Base-by-base conservation (phyloP, 2,888 invertebrate species). In the Oeneis ivallda region DNA sequence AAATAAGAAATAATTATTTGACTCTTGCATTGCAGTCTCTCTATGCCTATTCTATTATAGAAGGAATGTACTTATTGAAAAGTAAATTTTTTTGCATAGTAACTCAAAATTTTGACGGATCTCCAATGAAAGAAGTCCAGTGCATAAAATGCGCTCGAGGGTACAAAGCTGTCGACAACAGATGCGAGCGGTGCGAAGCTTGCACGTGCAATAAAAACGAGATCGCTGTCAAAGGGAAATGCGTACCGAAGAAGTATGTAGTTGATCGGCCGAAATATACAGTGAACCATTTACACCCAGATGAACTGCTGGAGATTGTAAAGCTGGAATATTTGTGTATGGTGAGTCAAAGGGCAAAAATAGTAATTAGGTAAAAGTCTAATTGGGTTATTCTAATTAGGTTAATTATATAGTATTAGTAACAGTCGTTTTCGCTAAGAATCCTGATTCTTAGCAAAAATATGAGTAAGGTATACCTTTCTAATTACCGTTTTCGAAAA, bases 61-160 rank as follows among this genome's bases (percentile, higher is more conserved):
- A 41, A 11, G 4, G 10, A 41, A 13, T 41, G 41, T 47, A 17
- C 26, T 11, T 15, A 7, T 13, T n/a, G n/a, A n/a, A 58, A 17
- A 8, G 8, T 10, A 37, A 11, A 32, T 52, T 41, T 32, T 4
- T 43, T 50, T 43, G 72, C 71, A 9, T 70, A 92, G 92, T 89
- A 1, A 89, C 91, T 0, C 87, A 87, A 78, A 88, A 88, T 72
- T 72, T 84, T 11, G 89, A 92, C 68, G 91, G 91, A 1, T 84
- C 89, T 0, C 80, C 87, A 6, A 77, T 84, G 71, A 89, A 84
- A 70, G 91, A 89, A 64, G 86, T 89, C 0, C 79, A 83, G n/a
- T 92, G 91, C 70, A 79, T 89, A 2, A 89, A 85, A 72, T 92
- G 92, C 69, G 80, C 85, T 0, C 82, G 84, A 9, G 90, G 89